phyloP scores from a whole-genome alignment of 2,113 vertebrate genomes.

The Sinosuthora webbiana region DNA sequence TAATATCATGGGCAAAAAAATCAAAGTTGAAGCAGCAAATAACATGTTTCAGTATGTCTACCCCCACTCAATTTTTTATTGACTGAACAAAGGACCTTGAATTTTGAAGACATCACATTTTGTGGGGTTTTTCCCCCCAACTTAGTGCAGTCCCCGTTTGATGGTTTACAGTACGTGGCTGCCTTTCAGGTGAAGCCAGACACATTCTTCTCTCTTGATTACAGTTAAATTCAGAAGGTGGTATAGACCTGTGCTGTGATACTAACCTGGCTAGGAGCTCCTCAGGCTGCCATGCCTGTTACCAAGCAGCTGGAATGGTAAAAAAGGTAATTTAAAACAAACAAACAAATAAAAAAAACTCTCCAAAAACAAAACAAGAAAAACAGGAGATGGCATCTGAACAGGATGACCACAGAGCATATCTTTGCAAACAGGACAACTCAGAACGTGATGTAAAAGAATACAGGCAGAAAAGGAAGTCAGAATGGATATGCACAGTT shows the following conservation, averaged over 20 bases:
- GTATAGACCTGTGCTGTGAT: not conserved
- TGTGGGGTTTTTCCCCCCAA: rapidly evolving
- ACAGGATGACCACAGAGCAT: not conserved
- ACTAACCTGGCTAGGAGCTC: not conserved
- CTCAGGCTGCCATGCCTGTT: rapidly evolving
- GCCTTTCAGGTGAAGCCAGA: not conserved
- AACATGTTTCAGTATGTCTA: not conserved
- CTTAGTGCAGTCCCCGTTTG: not conserved
- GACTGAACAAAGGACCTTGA: not conserved
- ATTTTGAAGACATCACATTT: not conserved
- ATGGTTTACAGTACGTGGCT: not conserved
- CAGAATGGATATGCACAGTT: not conserved
- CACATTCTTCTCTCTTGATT: not conserved
- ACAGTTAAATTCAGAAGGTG: not conserved
- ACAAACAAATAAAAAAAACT: not conserved
- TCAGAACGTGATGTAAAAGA: not conserved
- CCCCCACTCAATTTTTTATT: not conserved
- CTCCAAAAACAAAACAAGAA: not conserved
- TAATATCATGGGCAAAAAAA: not conserved
- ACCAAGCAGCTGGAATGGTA: not conserved
- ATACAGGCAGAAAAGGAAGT: not conserved
- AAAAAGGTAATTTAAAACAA: not conserved
- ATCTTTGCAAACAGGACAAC: not conserved
- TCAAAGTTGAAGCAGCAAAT: not conserved
- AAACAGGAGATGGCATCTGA: not conserved